Conservation (phyloP, 2,113 vertebrate species). For the human region DNA sequence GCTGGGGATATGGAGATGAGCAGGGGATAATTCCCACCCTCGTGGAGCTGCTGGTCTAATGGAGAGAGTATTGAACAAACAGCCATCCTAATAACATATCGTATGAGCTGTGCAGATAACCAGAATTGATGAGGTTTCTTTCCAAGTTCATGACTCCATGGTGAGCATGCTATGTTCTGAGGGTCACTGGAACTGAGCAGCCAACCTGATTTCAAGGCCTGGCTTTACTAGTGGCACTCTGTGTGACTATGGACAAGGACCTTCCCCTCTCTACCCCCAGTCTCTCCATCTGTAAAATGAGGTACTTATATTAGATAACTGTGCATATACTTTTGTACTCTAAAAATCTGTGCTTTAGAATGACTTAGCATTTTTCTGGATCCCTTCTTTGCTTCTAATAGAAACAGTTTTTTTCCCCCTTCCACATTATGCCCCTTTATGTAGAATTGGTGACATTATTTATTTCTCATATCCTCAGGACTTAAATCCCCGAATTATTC, state of each 20-base stretch:
- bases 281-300: not conserved
- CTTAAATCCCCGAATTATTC: conserved; percentile 75
- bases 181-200: not conserved
- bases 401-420: conserved; percentile 43
- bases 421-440: conserved; percentile 58
- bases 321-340: not conserved
- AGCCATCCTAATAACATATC: not conserved
- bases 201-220: not conserved
- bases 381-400: conserved; percentile 45
- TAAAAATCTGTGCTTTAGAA: not conserved
- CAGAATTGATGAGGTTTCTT: not conserved
- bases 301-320: not conserved
- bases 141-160: not conserved
- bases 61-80: not conserved
- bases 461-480: conserved; percentile 74
- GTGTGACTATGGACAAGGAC: not conserved
- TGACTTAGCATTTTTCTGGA: not conserved
- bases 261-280: not conserved
- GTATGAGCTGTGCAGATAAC: not conserved
- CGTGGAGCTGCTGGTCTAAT: rapidly evolving
- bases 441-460: conserved; percentile 74
- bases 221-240: not conserved
- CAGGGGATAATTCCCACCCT: not conserved
- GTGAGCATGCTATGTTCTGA: too few species aligned
- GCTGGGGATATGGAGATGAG: not conserved